Evolutionary conservation across 2,888 invertebrate species (phyloP).

Genomic region (Mycalesis mineus): DNA sequence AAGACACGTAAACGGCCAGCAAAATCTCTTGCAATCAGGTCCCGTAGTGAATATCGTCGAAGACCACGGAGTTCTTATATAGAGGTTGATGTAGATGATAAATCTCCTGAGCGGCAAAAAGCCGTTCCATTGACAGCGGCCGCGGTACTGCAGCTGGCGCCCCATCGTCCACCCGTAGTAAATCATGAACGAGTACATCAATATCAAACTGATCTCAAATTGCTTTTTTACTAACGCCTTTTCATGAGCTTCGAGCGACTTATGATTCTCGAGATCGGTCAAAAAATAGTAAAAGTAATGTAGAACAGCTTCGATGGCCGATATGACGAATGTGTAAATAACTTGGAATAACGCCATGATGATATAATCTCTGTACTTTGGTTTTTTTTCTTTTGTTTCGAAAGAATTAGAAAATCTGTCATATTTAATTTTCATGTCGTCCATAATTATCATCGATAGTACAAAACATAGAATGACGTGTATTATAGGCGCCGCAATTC

Average conservation of each 20-base stretch:
- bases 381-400: not conserved
- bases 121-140: not conserved
- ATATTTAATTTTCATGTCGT: not conserved
- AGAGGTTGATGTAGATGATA: not conserved
- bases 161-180: constrained; percentile 56
- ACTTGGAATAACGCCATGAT: constrained; percentile 10
- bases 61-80: not conserved
- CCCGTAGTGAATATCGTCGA: not conserved
- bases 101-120: not conserved
- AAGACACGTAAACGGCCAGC: constrained; percentile 75
- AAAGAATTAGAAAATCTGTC: not conserved
- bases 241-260: constrained; percentile 46
- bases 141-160: not conserved
- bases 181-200: constrained; percentile 47
- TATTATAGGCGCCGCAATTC: not conserved
- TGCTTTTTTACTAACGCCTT: constrained; percentile 51
- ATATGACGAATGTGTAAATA: not conserved
- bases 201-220: constrained; percentile 48
- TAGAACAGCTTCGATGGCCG: constrained; percentile 4
- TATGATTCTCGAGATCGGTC: constrained; percentile 52
- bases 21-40: constrained; percentile 29
- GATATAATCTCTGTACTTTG: constrained; percentile 4
- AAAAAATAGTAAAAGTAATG: constrained; percentile 30
- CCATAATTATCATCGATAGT: not conserved
- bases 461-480: not conserved